Conservation (phyloP, 2,888 invertebrate species). For the Ptycholaimellus sp. region DNA sequence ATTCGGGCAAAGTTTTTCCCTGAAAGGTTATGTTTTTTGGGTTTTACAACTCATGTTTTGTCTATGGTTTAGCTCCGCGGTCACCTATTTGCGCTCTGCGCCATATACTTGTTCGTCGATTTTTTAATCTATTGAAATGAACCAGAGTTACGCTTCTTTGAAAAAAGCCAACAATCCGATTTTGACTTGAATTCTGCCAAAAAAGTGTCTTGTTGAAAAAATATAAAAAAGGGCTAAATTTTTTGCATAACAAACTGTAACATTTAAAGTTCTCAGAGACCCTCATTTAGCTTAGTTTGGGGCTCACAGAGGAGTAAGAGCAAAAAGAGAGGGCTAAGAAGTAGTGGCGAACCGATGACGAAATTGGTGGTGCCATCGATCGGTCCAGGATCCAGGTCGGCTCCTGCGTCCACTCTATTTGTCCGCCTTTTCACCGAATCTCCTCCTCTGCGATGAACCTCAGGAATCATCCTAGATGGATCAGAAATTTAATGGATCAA, state of each 20-base stretch:
- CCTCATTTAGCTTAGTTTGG: too few relatives aligned
- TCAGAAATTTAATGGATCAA: not conserved
- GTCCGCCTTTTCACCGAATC: constrained; percentile 31
- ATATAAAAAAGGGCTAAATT: too few relatives aligned
- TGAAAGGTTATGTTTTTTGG: too few relatives aligned
- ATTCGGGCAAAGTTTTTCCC: too few relatives aligned
- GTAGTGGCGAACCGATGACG: constrained; percentile 37
- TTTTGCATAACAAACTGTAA: too few relatives aligned
- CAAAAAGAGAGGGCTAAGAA: too few relatives aligned
- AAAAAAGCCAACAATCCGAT: not conserved
- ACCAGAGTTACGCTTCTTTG: constrained; percentile 2
- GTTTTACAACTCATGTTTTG: too few relatives aligned
- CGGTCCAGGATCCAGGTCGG: constrained; percentile 93
- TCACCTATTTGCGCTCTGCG: too few relatives aligned
- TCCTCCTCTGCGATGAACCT: constrained; percentile 78
- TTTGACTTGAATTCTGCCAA: not conserved
- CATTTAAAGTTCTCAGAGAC: too few relatives aligned
- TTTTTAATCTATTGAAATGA: constrained; percentile 13
- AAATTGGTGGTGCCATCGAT: constrained; percentile 98
- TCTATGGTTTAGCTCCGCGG: too few relatives aligned
- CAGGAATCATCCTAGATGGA: constrained; percentile 29
- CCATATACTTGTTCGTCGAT: too few relatives aligned
- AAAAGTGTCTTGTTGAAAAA: not conserved
- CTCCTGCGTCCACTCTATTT: constrained; percentile 48
- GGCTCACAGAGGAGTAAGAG: too few relatives aligned